phyloP scores from a whole-genome alignment of 2,797 vertebrate species.

The Argyrosomus regius region DNA sequence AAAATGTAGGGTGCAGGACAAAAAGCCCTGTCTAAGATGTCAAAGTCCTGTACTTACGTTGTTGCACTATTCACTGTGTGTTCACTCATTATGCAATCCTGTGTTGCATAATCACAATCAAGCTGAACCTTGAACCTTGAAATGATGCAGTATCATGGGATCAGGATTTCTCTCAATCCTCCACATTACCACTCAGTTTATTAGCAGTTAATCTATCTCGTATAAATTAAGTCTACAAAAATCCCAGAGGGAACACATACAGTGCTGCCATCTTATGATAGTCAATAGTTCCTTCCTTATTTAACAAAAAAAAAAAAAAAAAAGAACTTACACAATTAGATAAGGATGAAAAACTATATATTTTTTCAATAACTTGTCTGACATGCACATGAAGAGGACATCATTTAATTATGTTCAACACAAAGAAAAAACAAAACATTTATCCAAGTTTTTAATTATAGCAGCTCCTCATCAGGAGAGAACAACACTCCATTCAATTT shows the following conservation, averaged over 20 bases:
- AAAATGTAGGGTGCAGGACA: no score
- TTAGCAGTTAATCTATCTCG: no score
- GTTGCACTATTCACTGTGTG: no score
- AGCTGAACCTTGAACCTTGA: no score
- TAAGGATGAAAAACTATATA: background rate
- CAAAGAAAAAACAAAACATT: conserved; percentile 37
- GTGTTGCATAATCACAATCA: no score
- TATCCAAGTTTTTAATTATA: conserved; percentile 56
- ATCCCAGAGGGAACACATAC: background rate
- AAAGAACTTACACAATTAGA: background rate
- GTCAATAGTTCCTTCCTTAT: background rate
- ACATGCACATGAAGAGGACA: conserved; percentile 32
- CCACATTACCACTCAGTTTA: background rate
- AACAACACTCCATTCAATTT: conserved; percentile 36
- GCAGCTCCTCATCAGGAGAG: conserved; percentile 31
- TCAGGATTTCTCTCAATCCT: background rate
- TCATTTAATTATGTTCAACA: conserved; percentile 43
- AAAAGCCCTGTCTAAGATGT: no score
- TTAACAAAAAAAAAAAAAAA: background rate
- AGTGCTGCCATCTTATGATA: background rate
- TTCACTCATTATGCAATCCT: no score
- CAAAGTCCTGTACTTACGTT: no score
- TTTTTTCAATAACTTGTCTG: conserved; percentile 16
- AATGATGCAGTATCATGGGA: no score
- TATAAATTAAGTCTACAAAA: background rate